Conservation (phyloP, 1,140 invertebrate species). For the Stenopsyche tienmushanensis region DNA sequence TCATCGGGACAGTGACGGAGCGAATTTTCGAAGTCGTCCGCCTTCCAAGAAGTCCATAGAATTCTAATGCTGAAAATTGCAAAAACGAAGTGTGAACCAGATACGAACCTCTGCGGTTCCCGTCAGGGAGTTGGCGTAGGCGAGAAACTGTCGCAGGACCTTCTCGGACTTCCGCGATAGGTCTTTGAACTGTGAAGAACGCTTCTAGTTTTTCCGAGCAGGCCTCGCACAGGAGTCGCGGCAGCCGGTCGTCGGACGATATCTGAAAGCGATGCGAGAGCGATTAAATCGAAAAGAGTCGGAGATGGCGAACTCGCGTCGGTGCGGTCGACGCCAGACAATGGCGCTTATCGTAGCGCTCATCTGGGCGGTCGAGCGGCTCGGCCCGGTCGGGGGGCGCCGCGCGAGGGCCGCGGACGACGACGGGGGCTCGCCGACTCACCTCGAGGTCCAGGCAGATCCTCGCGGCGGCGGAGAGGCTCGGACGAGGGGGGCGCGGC, state of each 20-base stretch:
- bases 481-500: background rate
- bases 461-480: background rate
- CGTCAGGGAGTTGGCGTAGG: slow-evolving; percentile 56
- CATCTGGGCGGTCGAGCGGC: background rate
- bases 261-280: slow-evolving; percentile 46
- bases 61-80: too few relatives aligned
- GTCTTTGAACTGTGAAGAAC: slow-evolving; percentile 60
- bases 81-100: too few relatives aligned
- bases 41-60: too few relatives aligned
- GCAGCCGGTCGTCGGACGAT: slow-evolving; percentile 57
- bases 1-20: too few relatives aligned
- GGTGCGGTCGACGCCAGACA: background rate
- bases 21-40: too few relatives aligned
- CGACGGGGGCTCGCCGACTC: background rate
- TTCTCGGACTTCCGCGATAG: slow-evolving; percentile 58
- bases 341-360: background rate
- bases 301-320: background rate
- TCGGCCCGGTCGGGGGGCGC: background rate
- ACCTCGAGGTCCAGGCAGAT: background rate
- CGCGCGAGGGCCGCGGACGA: background rate
- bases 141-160: slow-evolving; percentile 59
- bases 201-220: slow-evolving; percentile 60
- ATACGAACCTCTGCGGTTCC: slow-evolving; percentile 57
- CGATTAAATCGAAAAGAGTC: background rate
- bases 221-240: slow-evolving; percentile 59